Conservation (phyloP, 2,113 vertebrate genomes). For the Hemicordylus capensis region DNA sequence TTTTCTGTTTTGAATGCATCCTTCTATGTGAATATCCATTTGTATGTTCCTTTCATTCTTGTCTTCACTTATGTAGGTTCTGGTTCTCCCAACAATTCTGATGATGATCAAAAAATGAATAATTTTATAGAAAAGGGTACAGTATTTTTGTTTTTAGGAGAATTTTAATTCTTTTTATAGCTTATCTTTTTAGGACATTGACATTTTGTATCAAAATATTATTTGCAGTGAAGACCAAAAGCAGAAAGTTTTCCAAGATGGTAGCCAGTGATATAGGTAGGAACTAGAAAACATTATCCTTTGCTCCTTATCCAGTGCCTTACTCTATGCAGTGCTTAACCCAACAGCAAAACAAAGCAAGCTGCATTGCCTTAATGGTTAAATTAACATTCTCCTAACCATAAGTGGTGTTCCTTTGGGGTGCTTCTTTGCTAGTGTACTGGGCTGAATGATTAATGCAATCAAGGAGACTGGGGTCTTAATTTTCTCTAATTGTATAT, state of each 20-base stretch:
- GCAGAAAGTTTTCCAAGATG: conserved; percentile 98
- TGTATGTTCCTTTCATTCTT: conserved; percentile 72
- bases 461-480: conserved; percentile 62
- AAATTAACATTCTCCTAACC: conserved; percentile 64
- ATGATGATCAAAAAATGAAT: conserved; percentile 91
- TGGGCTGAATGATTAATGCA: conserved; percentile 62
- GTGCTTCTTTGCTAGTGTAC: conserved; percentile 70
- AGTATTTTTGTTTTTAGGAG: conserved; percentile 79
- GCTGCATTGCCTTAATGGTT: conserved; percentile 55
- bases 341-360: conserved; percentile 50
- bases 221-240: conserved; percentile 97
- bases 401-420: conserved; percentile 67
- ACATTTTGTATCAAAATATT: conserved; percentile 81
- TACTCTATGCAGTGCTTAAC: conserved; percentile 77
- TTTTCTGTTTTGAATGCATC: conserved; percentile 1
- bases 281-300: conserved; percentile 78
- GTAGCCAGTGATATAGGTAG: conserved; percentile 88
- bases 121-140: conserved; percentile 98
- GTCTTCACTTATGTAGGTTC: conserved; percentile 85
- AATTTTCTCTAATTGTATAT: conserved; percentile 65
- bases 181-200: conserved; percentile 75
- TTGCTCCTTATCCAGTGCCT: conserved; percentile 73
- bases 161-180: conserved; percentile 67
- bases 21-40: conserved; percentile 52
- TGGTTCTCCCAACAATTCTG: conserved; percentile 91